Conservation (phyloP, 1,140 invertebrate species). For the Drosophila aff. region DNA sequence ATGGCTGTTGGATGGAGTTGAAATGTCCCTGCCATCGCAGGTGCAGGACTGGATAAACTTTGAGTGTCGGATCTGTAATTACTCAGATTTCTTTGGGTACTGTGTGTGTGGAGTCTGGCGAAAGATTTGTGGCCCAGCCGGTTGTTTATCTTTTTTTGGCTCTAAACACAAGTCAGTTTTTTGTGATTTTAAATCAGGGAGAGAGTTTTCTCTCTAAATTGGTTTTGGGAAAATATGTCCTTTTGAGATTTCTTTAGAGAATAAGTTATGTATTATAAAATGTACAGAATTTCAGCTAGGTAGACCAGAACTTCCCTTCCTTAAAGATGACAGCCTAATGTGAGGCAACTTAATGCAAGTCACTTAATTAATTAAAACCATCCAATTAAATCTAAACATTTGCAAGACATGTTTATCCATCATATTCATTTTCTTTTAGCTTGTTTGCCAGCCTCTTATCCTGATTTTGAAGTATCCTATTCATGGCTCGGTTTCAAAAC, state of each 20-base stretch:
- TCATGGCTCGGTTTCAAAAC: constrained; percentile 33
- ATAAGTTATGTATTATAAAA: background rate
- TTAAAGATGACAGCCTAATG: background rate
- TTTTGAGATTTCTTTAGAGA: background rate
- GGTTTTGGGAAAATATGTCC: background rate
- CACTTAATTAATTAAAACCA: constrained; percentile 10
- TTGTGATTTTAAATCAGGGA: constrained; percentile 3
- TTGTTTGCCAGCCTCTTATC: constrained; percentile 36
- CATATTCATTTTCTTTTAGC: constrained; percentile 17
- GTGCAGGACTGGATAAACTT: constrained; percentile 62
- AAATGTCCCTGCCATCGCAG: constrained; percentile 51
- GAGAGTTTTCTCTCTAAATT: background rate
- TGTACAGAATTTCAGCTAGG: too few species aligned
- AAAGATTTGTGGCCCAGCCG: constrained; percentile 25
- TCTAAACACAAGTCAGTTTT: constrained; percentile 14
- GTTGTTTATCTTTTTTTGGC: constrained; percentile 29
- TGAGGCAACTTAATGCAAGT: background rate
- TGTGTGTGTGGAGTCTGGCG: constrained; percentile 17
- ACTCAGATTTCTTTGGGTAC: constrained; percentile 57
- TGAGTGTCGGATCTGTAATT: constrained; percentile 61
- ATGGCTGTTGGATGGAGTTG: constrained; percentile 45
- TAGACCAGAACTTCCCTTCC: too few species aligned
- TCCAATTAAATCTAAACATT: constrained; percentile 12
- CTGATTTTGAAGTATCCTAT: constrained; percentile 36
- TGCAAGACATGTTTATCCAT: constrained; percentile 16